Conservation (phyloP, 2,113 vertebrate species). For the Marmota flaviventris region DNA sequence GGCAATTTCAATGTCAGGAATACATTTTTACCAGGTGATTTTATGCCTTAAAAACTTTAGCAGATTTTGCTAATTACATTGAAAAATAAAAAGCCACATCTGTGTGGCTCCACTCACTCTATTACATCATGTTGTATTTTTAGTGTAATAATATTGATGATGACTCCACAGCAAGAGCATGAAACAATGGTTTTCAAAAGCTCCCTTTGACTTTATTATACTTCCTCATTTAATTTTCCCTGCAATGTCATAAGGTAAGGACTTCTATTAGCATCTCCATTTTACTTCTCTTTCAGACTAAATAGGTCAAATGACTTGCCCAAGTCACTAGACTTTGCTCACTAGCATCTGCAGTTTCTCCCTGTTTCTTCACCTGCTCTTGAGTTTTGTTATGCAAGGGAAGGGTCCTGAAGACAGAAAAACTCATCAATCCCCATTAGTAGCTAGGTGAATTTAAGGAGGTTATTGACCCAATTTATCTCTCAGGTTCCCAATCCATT, state of each 20-base stretch:
- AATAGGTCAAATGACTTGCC: background rate
- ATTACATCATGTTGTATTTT: background rate
- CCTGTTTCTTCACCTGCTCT: background rate
- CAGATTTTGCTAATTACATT: background rate
- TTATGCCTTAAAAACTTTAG: background rate
- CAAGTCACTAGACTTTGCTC: background rate
- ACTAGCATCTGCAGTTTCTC: background rate
- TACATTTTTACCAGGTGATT: background rate
- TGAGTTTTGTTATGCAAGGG: background rate
- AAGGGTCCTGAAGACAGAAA: background rate
- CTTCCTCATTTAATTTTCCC: background rate
- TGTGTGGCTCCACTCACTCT: background rate
- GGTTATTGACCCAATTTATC: background rate
- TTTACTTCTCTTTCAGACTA: background rate
- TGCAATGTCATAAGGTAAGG: background rate
- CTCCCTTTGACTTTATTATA: background rate
- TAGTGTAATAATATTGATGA: background rate
- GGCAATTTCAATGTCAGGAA: background rate
- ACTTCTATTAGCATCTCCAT: background rate
- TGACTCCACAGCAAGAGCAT: background rate
- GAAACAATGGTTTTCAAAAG: background rate
- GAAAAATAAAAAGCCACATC: constrained; percentile 9
- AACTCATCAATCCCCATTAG: background rate
- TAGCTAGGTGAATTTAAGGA: background rate
- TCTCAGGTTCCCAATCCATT: background rate